Base-by-base conservation (phyloP, 2,797 vertebrate genomes). In the Tenualosa ilisha region DNA sequence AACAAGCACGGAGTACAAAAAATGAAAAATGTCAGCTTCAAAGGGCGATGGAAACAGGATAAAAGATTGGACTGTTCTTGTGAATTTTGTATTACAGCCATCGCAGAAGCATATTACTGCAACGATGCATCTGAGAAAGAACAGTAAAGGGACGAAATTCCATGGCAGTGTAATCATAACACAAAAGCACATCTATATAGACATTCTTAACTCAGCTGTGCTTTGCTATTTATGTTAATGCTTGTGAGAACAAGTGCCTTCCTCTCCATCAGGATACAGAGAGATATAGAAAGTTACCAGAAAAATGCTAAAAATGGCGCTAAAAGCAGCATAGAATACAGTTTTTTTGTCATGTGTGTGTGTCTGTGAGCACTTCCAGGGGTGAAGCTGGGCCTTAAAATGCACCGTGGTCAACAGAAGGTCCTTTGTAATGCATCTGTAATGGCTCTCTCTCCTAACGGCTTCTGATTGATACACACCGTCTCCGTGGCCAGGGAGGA, bases 371-470 rank as follows among this genome's bases (percentile, higher is more conserved):
- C 37, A 53, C 7, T 59, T 83, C 81, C 11, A 75, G 51, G 40
- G 82, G 59, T 82, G 59, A 79, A 85, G 53, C 49, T 1, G 56
- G 81, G 63, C 85, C 85, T 84, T 86, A 24, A 88, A 83, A 72
- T 0, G 6, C 50, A 82, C 82, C 54, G 54, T 17, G 50, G 26
- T 84, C 84, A 85, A 75, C 51, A 65, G 46, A 81, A 84, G 54
- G 84, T 84, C 68, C 56, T 85, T 83, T 40, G 56, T 26, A 17
- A 75, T 83, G 26, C 6, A 85, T 79, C 83, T 43, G 49, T 82
- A 54, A 87, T 68, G 65, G 40, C 68, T 37, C 51, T 83, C 83
- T 85, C 81, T 63, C 56, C 17, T 87, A 86, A 81, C 81, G 43
- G 56, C 84, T 51, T 53, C 12, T 79, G 63, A 88, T 79, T 88